Evolutionary conservation across 2,797 vertebrate species (phyloP).

Genomic region (Corythornis leucogaster): DNA sequence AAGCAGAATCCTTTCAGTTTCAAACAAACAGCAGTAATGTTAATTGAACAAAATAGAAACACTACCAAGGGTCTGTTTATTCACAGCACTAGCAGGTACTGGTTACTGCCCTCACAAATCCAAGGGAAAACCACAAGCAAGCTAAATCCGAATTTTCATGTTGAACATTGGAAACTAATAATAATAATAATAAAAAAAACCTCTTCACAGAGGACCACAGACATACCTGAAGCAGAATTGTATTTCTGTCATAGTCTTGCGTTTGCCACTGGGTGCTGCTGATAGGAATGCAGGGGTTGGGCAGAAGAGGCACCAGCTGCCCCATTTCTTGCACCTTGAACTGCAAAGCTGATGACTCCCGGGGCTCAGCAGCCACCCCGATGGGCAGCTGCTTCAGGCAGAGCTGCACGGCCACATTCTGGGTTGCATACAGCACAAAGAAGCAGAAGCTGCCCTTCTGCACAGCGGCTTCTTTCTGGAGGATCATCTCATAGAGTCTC

Average conservation of each 20-base stretch:
- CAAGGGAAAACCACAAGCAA: neutral
- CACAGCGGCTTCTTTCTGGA: slow-evolving; percentile 81
- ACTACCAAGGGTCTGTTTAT: neutral
- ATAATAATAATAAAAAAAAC: neutral
- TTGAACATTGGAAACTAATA: too few relatives aligned
- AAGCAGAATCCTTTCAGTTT: neutral
- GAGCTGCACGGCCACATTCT: slow-evolving; percentile 82
- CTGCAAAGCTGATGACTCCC: slow-evolving; percentile 87
- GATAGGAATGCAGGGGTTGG: slow-evolving; percentile 92
- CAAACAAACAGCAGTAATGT: neutral
- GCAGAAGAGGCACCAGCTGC: slow-evolving; percentile 93
- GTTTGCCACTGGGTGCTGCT: slow-evolving; percentile 94
- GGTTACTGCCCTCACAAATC: neutral
- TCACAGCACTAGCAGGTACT: neutral
- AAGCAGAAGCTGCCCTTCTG: slow-evolving; percentile 86
- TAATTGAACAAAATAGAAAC: neutral
- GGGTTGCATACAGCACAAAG: slow-evolving; percentile 80
- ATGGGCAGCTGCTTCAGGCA: slow-evolving; percentile 90
- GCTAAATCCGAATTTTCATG: too few relatives aligned
- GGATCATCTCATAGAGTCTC: slow-evolving; percentile 89
- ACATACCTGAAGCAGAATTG: slow-evolving; percentile 91
- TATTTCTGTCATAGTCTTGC: slow-evolving; percentile 93
- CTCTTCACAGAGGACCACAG: neutral
- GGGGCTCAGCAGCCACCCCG: slow-evolving; percentile 83
- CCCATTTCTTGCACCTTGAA: slow-evolving; percentile 91